A percentile compares a stretch with the other conserved stretches of the same genome.
These are phyloP conservation scores for Steinernema khuongi DNA, from an alignment of 1,140 invertebrate genomes.

Conservation along the genomic window DNA sequence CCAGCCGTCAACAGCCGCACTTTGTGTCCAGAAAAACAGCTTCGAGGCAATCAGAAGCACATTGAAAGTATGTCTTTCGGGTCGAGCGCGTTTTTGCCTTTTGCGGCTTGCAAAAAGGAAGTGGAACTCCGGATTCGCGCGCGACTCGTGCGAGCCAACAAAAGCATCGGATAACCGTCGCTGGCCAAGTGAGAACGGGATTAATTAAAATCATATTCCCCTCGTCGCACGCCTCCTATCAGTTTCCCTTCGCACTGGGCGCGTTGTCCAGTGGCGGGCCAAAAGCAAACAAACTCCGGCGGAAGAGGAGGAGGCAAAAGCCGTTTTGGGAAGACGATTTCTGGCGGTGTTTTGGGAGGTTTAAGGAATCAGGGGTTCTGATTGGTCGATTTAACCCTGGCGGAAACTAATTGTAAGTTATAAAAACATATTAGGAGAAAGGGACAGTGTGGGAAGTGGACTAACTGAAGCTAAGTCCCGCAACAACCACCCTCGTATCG, in stretches of 20 bases:
- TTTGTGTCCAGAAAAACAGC: too few species aligned
- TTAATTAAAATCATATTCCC: constrained; percentile 14
- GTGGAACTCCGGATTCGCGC: too few species aligned
- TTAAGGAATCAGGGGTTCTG: background rate
- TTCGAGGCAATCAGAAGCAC: background rate
- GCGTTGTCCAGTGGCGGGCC: background rate
- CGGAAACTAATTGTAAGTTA: too few species aligned
- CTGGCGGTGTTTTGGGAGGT: background rate
- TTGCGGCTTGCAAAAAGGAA: too few species aligned
- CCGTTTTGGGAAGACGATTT: too few species aligned
- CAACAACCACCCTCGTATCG: too few species aligned
- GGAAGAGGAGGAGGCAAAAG: background rate
- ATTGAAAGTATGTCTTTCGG: background rate
- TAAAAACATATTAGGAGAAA: too few species aligned
- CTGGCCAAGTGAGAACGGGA: background rate
- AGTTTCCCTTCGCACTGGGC: background rate
- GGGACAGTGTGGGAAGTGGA: too few species aligned
- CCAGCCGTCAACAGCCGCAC: too few species aligned
- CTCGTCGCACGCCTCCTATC: background rate
- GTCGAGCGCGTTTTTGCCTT: background rate
- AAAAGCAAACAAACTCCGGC: background rate
- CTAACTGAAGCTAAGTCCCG: too few species aligned
- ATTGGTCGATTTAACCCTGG: too few species aligned
- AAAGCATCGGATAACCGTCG: background rate
- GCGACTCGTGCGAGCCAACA: background rate